Conservation (phyloP, 2,113 vertebrate species). For the Erpornis zantholeuca region DNA sequence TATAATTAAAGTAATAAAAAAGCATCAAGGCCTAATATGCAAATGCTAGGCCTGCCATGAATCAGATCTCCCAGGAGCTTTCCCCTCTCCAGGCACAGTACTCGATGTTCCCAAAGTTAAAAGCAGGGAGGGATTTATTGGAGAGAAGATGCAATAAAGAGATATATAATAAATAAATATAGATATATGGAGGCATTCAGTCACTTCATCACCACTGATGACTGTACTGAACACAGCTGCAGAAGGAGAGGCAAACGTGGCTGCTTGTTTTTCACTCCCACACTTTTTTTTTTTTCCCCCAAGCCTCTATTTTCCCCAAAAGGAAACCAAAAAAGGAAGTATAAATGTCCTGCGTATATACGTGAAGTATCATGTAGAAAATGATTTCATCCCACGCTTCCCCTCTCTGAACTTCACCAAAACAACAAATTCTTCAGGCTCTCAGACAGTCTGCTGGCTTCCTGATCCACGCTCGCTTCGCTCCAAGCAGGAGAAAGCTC, state of each 20-base stretch:
- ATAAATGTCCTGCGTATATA: not conserved
- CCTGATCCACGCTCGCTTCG: not conserved
- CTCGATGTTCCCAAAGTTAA: not conserved
- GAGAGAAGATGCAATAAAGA: not conserved
- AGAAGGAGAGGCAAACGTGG: not conserved
- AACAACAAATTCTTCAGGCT: not conserved
- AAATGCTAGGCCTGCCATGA: not conserved
- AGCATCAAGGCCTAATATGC: not conserved
- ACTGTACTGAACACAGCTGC: not conserved
- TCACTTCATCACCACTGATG: not conserved
- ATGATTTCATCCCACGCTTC: constrained; percentile 22
- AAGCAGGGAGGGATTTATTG: not conserved
- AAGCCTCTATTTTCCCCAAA: not conserved
- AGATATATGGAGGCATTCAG: not conserved
- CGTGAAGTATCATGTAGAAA: not conserved
- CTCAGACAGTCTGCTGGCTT: not conserved
- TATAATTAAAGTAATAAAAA: constrained; percentile 25
- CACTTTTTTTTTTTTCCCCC: not conserved
- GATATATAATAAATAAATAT: not conserved
- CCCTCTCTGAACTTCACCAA: not conserved
- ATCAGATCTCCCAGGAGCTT: not conserved
- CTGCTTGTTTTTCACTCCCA: not conserved
- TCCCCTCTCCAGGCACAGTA: not conserved
- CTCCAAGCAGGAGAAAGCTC: not conserved
- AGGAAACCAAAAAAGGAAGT: constrained; percentile 49